Base-by-base conservation (phyloP, 1,140 invertebrate species). In the Oryzaephilus surinamensis region DNA sequence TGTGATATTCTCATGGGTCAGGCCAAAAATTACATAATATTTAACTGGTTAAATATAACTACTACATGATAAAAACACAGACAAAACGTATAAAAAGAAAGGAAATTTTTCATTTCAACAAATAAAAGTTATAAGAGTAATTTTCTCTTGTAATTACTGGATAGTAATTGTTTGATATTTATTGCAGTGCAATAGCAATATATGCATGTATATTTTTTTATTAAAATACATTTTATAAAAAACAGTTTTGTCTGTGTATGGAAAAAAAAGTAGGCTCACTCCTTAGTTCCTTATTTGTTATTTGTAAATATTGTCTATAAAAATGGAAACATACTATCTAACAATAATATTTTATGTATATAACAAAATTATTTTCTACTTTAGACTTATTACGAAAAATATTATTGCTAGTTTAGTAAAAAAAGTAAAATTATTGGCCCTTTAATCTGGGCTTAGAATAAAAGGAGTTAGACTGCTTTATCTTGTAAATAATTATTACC, bases 1-100 rank as follows among this genome's bases (percentile, higher is more conserved):
- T 57, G 55, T 57, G 55, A 57, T 57, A 57, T 57, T 57, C 55
- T 57, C 35, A 52, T 57, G 55, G 55, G 52, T 57, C 55, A 57
- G 55, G 55, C 55, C 55, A 41, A 43, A 42, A 41, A 48, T 45
- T 40, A 40, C 19, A 45, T 30, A 38, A 42, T 32, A 11, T 35
- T 37, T 32, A 38, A 43, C 21, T 21, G 41, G 34, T 20, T 30
- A 35, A 32, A 41, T 43, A 24, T 23, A 34, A 44, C 32, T 37
- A 36, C 19, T 10, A 24, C 17, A 26, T 23, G 23, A 18, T 11
- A 21, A 38, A 33, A 29, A 46, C 46, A 48, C 49, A 46, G 46
- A 43, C 49, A 48, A 50, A 50, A 43, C 35, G 23, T 24, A 24
- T n/a, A n/a, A n/a, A 23, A 29, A n/a, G 11, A 18, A 31, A 10